Base-by-base conservation (phyloP, 2,888 invertebrate species). In the Apamea crenata region DNA sequence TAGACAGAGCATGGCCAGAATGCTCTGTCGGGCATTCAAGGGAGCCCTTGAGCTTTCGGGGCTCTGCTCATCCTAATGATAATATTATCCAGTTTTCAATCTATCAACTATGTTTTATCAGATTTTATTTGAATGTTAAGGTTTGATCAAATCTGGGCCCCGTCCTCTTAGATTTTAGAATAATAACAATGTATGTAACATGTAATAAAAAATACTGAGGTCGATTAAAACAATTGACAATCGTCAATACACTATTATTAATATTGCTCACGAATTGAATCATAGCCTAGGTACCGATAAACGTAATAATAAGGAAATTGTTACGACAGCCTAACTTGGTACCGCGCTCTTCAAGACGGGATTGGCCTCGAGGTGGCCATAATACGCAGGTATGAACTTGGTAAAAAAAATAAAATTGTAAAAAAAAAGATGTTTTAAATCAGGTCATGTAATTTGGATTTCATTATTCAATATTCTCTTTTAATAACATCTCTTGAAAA, bases 31-130 rank as follows among this genome's bases (percentile, higher is more conserved):
- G 53, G 61, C 82, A 69, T 77, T 68, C 61, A 53, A n/a, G 53
- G n/a, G 77, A 82, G 81, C 83, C 81, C 69, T 77, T 83, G 78
- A 69, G 68, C 14, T 77, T 32, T 82, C 83, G 83, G 78, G 77
- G 83, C 65, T 63, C 83, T 59, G 68, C 53, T 77, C 47, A 50
- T 18, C 6, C 18, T 32, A 18, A 29, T 14, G 36, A 50, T 61
- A 36, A 47, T 59, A n/a, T 44, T 81, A 36, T 50, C n/a, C 12
- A 2, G n/a, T 66, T 44, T 63, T 29, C 16, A 36, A 63, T 53
- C 12, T 75, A 12, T 61, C 16, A 5, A 47, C 53, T 18, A 40
- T 16, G 18, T 68, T 75, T 32, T 21, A 63, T 56, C 14, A 74
- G 32, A 50, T 50, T 50, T 36, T 59, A 74, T 36, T 47, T 14